Evolutionary conservation across 1,140 invertebrate genomes (phyloP), one percentile per base, ranked within the genome.

Genomic region (Nebria ingens): DNA sequence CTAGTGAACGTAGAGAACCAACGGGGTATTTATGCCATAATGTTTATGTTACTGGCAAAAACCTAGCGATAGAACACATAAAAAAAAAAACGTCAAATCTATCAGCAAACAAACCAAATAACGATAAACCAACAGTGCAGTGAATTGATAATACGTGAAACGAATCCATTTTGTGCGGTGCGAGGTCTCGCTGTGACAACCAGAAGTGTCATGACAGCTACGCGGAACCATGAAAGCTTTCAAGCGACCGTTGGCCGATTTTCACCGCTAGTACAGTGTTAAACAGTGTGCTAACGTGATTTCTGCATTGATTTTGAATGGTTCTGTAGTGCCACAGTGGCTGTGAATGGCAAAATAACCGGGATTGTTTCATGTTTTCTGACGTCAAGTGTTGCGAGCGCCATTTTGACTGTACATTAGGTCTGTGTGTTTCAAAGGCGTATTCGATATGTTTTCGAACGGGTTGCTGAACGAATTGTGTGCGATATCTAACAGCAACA

Each of bases 1-100:
- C 25, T n/a, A 34, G 25, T 34, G 25, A 34, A 34, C n/a, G 25
- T 34, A 34, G 25, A 34, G 25, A 6, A 34, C n/a, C 25, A 34
- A n/a, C n/a, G 25, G 53, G 53, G 53, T 54, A 54, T 54, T 54
- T 54, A 54, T 54, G 34, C 53, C 29, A 54, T 54, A 38, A 54
- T 54, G 53, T 54, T 54, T 54, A 54, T 54, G 34, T 52, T 54
- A 21, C 53, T 23, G 34, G 22, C 21, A 40, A 54, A 54, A 54
- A 54, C 25, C 34, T 29, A 34, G 53, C n/a, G 34, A 23, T 20
- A 29, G 19, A 11, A 20, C 20, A 54, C n/a, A 15, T 54, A 23
- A 21, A 15, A 38, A 54, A 17, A 20, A 2, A 54, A 38, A 23
- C 2, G n/a, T 22, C 19, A 52, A 50, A 13, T 13, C 4, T 50